Evolutionary conservation across 2,888 invertebrate genomes (phyloP).

Genomic region (Drosophila neotestacea): DNA sequence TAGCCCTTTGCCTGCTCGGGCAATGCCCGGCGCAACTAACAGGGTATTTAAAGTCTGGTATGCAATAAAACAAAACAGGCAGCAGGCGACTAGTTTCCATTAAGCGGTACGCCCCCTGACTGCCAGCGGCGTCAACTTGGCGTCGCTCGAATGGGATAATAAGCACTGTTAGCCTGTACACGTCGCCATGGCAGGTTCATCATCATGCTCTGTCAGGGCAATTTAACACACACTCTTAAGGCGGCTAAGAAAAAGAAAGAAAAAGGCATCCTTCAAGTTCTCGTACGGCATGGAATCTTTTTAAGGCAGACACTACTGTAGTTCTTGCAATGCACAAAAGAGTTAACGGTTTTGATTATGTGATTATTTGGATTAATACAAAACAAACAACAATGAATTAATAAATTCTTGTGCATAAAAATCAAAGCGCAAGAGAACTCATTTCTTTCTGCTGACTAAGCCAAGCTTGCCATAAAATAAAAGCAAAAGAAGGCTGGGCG

Average conservation of each 20-base stretch:
- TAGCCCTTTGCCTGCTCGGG: slow-evolving; percentile 1
- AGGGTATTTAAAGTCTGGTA: slow-evolving; percentile 46
- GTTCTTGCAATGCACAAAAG: background rate
- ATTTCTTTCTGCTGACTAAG: slow-evolving; percentile 23
- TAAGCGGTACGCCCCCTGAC: slow-evolving; percentile 68
- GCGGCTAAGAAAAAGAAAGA: background rate
- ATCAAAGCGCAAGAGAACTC: background rate
- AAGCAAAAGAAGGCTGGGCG: slow-evolving; percentile 39
- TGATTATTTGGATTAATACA: background rate
- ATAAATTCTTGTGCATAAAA: background rate
- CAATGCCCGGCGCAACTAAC: slow-evolving; percentile 34
- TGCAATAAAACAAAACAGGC: slow-evolving; percentile 53
- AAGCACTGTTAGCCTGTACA: slow-evolving; percentile 40
- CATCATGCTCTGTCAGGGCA: slow-evolving; percentile 31
- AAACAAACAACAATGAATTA: background rate
- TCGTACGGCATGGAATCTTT: background rate
- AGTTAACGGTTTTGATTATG: background rate
- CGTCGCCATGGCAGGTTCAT: slow-evolving; percentile 26
- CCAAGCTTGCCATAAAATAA: background rate
- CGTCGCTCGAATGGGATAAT: slow-evolving; percentile 70
- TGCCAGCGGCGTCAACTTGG: slow-evolving; percentile 71
- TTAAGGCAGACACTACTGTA: background rate
- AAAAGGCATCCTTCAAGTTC: slow-evolving; percentile 5
- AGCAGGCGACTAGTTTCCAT: slow-evolving; percentile 71
- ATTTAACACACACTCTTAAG: slow-evolving; percentile 22